phyloP scores from a whole-genome alignment of 2,797 vertebrate species.

The Uromys caudimaculatus region DNA sequence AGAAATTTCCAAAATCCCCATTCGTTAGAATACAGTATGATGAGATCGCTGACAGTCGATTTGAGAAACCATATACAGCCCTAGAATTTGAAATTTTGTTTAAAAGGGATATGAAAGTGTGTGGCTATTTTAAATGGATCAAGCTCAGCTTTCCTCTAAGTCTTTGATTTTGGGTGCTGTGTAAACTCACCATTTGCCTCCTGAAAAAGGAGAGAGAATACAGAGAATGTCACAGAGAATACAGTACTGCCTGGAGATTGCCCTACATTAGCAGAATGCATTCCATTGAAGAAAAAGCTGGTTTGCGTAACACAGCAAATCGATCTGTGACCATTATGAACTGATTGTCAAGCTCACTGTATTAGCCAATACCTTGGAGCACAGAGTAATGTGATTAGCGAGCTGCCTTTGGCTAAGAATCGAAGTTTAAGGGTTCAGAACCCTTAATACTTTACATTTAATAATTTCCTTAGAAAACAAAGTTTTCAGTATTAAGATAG shows the following conservation, averaged over 20 bases:
- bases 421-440: conserved; percentile 9
- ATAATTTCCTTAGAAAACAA: conserved; percentile 20
- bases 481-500: background rate
- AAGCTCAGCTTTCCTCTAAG: conserved; percentile 56
- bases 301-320: conserved; percentile 66
- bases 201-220: too few relatives aligned
- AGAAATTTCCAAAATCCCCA: background rate
- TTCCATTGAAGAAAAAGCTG: conserved; percentile 73
- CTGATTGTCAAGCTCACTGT: conserved; percentile 61
- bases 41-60: conserved; percentile 31
- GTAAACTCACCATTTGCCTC: conserved; percentile 60
- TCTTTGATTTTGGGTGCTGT: conserved; percentile 65
- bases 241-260: conserved; percentile 47
- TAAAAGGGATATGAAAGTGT: background rate
- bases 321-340: conserved; percentile 54
- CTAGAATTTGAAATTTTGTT: conserved; percentile 53
- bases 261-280: conserved; percentile 54
- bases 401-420: conserved; percentile 4
- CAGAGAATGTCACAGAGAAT: conserved; percentile 63
- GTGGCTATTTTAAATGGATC: conserved; percentile 69
- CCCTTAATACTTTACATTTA: background rate
- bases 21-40: conserved; percentile 29
- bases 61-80: conserved; percentile 18
- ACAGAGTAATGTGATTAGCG: conserved; percentile 51
- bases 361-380: conserved; percentile 11